Evolutionary conservation across 37 sponge, comb jelly and placozoan species (phyloP), one percentile per base, ranked within the genome.

Genomic region (Crambe crambe): DNA sequence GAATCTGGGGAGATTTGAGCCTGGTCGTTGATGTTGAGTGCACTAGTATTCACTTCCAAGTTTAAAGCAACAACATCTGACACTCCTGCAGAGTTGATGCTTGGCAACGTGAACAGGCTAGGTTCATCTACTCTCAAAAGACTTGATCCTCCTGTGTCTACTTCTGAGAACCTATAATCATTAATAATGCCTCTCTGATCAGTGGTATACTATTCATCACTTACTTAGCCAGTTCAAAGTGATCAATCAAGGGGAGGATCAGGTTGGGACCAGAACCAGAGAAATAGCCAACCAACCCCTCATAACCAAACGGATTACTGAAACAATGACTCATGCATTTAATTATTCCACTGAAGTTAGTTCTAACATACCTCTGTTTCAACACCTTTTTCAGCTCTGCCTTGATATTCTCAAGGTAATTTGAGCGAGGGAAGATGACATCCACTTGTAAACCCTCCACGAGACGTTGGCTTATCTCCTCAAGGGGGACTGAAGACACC

Each of bases 371-470:
- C 85, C 78, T 77, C 51, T 87, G 81, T 56, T 87, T 87, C 69
- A 87, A 72, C 25, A 80, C 20, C 23, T 80, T 80, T 51, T 70
- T 80, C 43, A 87, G 59, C 26, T 87, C 87, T 51, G 60, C 75
- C 60, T 80, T 87, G 17, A 37, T 37, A 18, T 41, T 69, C 18
- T 26, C 8, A 23, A 87, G 68, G 69, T 80, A 80, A 47, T 51
- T 56, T 0, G 69, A 42, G 22, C 54, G 59, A 21, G 74, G 74
- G 68, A 79, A 80, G 25, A 68, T 23, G 32, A 44, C 38, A 21
- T 80, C 61, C 0, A 75, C 42, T 21, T 56, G 58, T 3, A 87
- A 67, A 10, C 87, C 76, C 1, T 59, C 75, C 10, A 57, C 32
- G 9, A 87, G 40, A 5, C 60, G 35, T 34, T 29, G 18, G 37